Percentiles rank a stretch among this genome's conserved stretches.
Evolutionary conservation across 1,140 invertebrate genomes (phyloP).

Genomic region (Maconellicoccus hirsutus): DNA sequence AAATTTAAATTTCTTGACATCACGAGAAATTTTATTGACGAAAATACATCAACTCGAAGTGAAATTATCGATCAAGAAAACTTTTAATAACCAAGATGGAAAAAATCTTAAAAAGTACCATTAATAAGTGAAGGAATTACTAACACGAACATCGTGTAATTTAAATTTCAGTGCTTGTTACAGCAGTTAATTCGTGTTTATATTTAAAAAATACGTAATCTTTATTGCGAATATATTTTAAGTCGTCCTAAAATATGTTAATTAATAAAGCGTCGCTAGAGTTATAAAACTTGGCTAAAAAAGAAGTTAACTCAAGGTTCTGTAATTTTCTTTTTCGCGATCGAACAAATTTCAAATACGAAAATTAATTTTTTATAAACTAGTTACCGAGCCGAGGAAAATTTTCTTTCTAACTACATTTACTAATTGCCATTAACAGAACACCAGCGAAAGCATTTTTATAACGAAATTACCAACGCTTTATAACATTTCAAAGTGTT

Average conservation of each 20-base stretch:
- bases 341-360: conserved; percentile 2
- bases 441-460: neutral
- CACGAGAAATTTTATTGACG: too few species aligned
- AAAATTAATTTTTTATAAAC: neutral
- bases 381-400: neutral
- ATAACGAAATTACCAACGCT: conserved; percentile 2
- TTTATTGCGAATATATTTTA: neutral
- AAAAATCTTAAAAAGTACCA: too few species aligned
- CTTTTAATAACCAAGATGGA: too few species aligned
- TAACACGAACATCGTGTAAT: too few species aligned
- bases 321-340: neutral
- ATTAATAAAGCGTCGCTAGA: neutral
- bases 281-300: neutral
- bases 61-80: too few species aligned
- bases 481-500: neutral
- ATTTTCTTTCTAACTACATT: neutral
- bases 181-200: too few species aligned
- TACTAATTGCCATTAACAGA: neutral
- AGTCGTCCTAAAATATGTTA: neutral
- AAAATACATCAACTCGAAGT: too few species aligned
- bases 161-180: too few species aligned
- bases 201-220: neutral
- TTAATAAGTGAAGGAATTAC: too few species aligned
- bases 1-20: too few species aligned
- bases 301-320: neutral